phyloP scores from a whole-genome alignment of 2,113 vertebrate genomes.

The Amphiprion percula region DNA sequence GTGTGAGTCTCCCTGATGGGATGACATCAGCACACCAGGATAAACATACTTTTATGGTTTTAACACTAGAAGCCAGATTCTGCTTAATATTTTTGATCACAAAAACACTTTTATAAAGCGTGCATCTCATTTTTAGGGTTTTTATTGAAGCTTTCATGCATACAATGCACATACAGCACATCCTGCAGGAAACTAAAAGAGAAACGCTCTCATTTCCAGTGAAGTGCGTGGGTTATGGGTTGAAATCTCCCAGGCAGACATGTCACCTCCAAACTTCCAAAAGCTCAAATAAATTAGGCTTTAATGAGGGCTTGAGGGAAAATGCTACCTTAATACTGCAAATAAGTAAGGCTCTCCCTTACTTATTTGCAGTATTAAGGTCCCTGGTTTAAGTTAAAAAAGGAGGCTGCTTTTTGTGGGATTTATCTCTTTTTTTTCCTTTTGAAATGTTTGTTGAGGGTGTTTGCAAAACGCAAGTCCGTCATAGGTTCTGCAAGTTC shows the following conservation, averaged over 20 bases:
- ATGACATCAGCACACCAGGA: slow-evolving; percentile 39
- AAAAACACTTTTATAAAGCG: not conserved
- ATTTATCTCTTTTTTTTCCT: not conserved
- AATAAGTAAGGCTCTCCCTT: slow-evolving; percentile 17
- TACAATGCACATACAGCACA: not conserved
- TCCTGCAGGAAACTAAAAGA: slow-evolving; percentile 8
- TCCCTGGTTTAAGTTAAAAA: slow-evolving; percentile 16
- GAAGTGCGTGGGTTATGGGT: slow-evolving; percentile 37
- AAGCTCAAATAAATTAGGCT: slow-evolving; percentile 50
- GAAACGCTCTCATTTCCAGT: slow-evolving; percentile 15
- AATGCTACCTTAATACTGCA: slow-evolving; percentile 35
- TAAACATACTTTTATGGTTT: slow-evolving; percentile 10
- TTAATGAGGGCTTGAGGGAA: slow-evolving; percentile 56
- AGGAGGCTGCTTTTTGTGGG: slow-evolving; percentile 10
- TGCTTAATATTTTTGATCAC: slow-evolving; percentile 5
- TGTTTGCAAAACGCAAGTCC: slow-evolving; percentile 11
- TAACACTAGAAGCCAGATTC: slow-evolving; percentile 12
- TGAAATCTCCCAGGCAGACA: slow-evolving; percentile 39
- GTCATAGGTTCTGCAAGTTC: slow-evolving; percentile 26
- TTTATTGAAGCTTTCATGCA: not conserved
- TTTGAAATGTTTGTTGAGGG: slow-evolving; percentile 21
- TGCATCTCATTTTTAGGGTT: not conserved
- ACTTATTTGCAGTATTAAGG: not conserved
- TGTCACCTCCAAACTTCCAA: slow-evolving; percentile 40
- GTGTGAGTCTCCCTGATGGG: slow-evolving; percentile 1